These are phyloP conservation scores for Eurystomus gularis DNA, from an alignment of 2,113 vertebrate species.

Conservation along the genomic window DNA sequence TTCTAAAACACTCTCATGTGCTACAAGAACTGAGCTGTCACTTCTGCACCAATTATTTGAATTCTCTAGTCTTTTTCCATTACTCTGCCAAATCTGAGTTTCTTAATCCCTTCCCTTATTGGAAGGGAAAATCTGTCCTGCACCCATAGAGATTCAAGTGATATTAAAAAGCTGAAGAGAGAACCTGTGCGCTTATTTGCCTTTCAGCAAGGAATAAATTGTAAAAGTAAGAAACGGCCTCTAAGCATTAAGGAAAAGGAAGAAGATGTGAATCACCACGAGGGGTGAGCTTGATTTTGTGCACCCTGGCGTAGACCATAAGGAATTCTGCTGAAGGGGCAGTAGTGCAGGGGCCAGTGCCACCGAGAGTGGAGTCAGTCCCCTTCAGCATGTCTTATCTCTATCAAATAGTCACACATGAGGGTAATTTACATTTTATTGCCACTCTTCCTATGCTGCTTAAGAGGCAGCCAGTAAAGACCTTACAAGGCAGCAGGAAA, in stretches of 20 bases:
- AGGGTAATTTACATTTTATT: not conserved
- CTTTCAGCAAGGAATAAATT: not conserved
- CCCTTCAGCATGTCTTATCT: not conserved
- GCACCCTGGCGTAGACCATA: not conserved
- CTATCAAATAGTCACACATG: not conserved
- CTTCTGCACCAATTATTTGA: constrained; percentile 1
- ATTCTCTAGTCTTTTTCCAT: constrained; percentile 49
- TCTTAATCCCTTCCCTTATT: constrained; percentile 32
- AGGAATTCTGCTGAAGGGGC: not conserved
- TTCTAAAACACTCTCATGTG: constrained; percentile 33
- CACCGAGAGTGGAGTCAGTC: rapidly evolving
- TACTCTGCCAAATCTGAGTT: constrained; percentile 22
- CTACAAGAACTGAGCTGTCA: not conserved
- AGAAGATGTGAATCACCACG: not conserved
- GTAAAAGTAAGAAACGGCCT: not conserved
- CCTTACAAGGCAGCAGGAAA: not conserved
- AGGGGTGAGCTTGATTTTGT: not conserved
- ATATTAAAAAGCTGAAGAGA: constrained; percentile 19
- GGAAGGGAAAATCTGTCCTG: not conserved
- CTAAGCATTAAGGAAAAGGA: not conserved
- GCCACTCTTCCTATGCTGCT: not conserved
- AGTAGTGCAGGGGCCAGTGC: rapidly evolving
- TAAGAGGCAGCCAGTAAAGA: not conserved
- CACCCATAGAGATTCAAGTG: not conserved
- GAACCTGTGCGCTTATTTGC: not conserved